Evolutionary conservation across 1,140 invertebrate genomes (phyloP), one percentile per base, ranked within the genome.

Genomic region (Drosophila lacertosa): DNA sequence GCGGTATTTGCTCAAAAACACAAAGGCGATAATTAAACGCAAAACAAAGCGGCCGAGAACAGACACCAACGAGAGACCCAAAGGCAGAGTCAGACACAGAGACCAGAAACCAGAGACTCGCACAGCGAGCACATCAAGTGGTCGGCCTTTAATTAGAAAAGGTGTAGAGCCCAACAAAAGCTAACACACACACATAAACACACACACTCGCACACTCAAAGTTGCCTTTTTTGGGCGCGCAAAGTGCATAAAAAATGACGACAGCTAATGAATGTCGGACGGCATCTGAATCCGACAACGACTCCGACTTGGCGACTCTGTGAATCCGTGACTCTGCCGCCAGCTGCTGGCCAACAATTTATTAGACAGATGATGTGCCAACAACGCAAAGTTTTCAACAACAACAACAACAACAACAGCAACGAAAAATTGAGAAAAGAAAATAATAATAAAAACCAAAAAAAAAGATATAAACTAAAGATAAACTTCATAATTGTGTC

Each of bases 11-110:
- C 79, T 82, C 37, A 69, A 70, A 83, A 83, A 68, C 62, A 84
- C 81, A 86, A 84, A 84, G 82, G 81, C 81, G 81, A 84, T 84
- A 84, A 84, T 84, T 84, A 84, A 84, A 84, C 60, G 81, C 77
- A 84, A 84, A 86, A 86, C 81, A 84, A 84, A 86, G 81, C 81
- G 69, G 76, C 72, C 72, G 50, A 83, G 76, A 83, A 82, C 73
- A 59, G 64, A 58, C 44, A 70, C 10, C 29, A 33, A 60, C 29
- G 40, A 60, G 35, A 42, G 40, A 26, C 22, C 13, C 18, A 62
- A 47, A 59, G 47, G 29, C 33, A 29, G 13, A 48, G 11, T 11
- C 22, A 39, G n/a, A 44, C 22, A 24, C 35, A 22, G 20, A 42
- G 37, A 9, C 3, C 9, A 10, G 20, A 29, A 40, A 51, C 13